Base-by-base conservation (phyloP, 2,888 invertebrate species). In the Nymphalis urticae region DNA sequence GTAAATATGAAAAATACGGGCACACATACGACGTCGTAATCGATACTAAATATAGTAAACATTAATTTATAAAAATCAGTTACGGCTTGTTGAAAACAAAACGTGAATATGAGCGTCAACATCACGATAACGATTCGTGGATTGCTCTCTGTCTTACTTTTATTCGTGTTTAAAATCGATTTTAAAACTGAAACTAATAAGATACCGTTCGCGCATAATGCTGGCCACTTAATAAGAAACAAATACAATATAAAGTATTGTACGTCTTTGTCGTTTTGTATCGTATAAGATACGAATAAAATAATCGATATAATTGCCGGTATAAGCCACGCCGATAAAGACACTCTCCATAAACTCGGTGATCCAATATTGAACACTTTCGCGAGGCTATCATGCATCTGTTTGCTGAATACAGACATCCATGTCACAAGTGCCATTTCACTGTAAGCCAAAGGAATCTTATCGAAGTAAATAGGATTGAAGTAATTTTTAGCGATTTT, bases 391-490 rank as follows among this genome's bases (percentile, higher is more conserved):
- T 82, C 77, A 64, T 90, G 85, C 83, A 92, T 89, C 32, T 87
- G 85, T 54, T 82, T 85, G 48, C 81, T 91, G 62, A 89, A 92
- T 4, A 87, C 73, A 62, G 83, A 87, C 89, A 89, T 92, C 91
- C 92, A 92, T 2, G 75, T 72, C 0, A 89, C 80, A 2, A 90
- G 77, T 0, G 77, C 77, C 59, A 85, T 76, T 72, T 92, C 92
- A 0, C 88, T 82, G 71, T 87, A 89, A 0, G 83, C 73, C 64
- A 85, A 75, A 0, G 77, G 60, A 1, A 83, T 68, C 2, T 79
- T 54, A 56, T 84, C 82, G 19, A 73, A 62, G 27, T 69, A 60
- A 24, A 71, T 54, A 0, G 67, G 68, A 10, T 70, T 64, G 5
- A 71, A 66, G 64, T 60, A 54, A 5, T 54, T 65, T 10, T 66